Evolutionary conservation across 1,140 invertebrate genomes (phyloP).

Genomic region (Drosophila kikkawai): DNA sequence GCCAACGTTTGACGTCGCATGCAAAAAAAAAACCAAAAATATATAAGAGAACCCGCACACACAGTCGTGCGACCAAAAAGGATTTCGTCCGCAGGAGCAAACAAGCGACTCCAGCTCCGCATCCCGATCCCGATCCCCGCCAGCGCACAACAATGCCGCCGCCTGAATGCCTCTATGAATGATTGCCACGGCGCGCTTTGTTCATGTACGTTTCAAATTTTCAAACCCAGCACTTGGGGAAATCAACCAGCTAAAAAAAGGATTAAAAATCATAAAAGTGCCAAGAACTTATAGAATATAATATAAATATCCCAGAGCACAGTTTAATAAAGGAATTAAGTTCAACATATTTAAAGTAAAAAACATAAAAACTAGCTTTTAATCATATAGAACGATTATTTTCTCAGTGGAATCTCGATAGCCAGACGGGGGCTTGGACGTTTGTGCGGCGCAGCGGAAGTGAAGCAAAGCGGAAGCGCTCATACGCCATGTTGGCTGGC

Average conservation of each 20-base stretch:
- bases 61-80: conserved; percentile 33
- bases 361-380: neutral
- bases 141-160: conserved; percentile 63
- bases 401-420: conserved; percentile 16
- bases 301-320: neutral
- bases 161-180: conserved; percentile 69
- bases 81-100: conserved; percentile 52
- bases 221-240: conserved; percentile 26
- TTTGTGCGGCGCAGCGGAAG: conserved; percentile 60
- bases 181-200: conserved; percentile 75
- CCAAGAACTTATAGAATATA: neutral
- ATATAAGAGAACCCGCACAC: neutral
- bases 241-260: neutral
- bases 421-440: conserved; percentile 49
- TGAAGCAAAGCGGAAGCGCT: conserved; percentile 73
- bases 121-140: neutral
- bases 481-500: conserved; percentile 76
- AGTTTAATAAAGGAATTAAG: no score
- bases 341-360: no score
- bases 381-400: neutral
- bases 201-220: conserved; percentile 74
- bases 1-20: conserved; percentile 52
- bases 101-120: conserved; percentile 12
- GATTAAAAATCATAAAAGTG: neutral
- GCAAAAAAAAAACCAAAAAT: conserved; percentile 50